Evolutionary conservation across 2,888 invertebrate species (phyloP).

Genomic region (Lumbricus terrestris): DNA sequence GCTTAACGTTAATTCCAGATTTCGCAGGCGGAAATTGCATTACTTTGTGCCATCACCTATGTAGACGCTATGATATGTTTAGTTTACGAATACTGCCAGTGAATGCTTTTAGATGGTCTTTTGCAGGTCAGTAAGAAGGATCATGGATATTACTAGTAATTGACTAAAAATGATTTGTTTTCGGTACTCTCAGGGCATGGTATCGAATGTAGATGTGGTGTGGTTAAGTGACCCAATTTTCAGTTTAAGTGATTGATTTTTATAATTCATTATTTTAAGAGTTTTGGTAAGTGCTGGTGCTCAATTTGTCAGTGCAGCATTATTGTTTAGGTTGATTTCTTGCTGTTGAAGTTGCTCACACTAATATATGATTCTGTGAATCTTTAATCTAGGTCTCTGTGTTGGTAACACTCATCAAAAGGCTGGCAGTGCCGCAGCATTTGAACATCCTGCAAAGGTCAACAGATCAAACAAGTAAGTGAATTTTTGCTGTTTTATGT

Average conservation of each 20-base stretch:
- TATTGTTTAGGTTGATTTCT: too few relatives aligned
- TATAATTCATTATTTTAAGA: too few relatives aligned
- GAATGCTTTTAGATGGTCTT: neutral
- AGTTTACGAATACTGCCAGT: neutral
- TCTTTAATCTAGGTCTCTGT: neutral
- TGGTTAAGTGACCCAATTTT: neutral
- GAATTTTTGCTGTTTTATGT: neutral
- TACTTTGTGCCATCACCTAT: neutral
- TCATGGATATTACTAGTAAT: neutral
- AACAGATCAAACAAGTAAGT: neutral
- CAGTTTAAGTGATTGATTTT: neutral
- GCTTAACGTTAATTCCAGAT: neutral
- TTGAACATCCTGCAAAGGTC: neutral
- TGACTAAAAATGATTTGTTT: neutral
- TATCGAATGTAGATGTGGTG: neutral
- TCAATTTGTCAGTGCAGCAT: neutral
- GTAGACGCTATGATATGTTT: neutral
- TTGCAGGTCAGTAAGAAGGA: neutral
- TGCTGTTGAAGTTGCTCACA: too few relatives aligned
- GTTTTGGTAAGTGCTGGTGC: neutral
- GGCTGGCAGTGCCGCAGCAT: neutral
- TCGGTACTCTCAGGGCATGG: neutral
- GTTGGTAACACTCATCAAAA: neutral
- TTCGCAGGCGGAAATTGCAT: neutral
- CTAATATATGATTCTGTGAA: too few relatives aligned